Evolutionary conservation across 2,113 vertebrate species (phyloP), one percentile per base, ranked within the genome.

Genomic region (Synodontis membranacea): DNA sequence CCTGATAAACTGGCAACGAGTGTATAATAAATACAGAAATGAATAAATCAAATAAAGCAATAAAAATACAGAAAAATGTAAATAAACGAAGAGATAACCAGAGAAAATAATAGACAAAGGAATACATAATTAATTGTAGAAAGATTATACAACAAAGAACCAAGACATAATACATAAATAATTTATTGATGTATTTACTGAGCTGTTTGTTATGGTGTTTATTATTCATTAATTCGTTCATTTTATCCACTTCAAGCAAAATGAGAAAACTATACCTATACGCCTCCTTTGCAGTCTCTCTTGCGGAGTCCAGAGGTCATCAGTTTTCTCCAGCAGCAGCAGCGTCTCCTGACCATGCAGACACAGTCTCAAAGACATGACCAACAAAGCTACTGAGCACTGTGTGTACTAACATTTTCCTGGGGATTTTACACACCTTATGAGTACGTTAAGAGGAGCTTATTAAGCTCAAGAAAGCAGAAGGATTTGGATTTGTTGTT

Each of bases 271-370:
- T n/a, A n/a, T n/a, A n/a, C n/a, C 56, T 8, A 0, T 78, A 31
- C 68, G 31, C 8, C 8, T 60, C 34, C 0, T 56, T 90, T 92
- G 86, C 92, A 99, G 98, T 98, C 98, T 2, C 93, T 99, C n/a
- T 93, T 99, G 84, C 95, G 98, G 93, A 99, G 98, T 93, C 98
- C 98, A 56, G 97, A 98, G 92, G 97, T 99, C 85, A 97, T 99
- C 74, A 95, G 96, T n/a, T 99, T 99, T 92, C 94, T 99, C n/a
- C 98, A 99, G 93, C 97, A 96, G 89, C 98, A 99, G 89, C 98
- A 99, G 91, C 96, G 96, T 25, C 93, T 99, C 34, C 92, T 99
- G 92, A 97, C 96, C 88, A 93, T 95, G 50, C 97, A 97, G 91
- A 96, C 93, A 85, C 94, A 96, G 91, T 93, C 94, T 84, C 96